Evolutionary conservation across 2,888 invertebrate genomes (phyloP), one percentile per base, ranked within the genome.

Genomic region (Dione juno): DNA sequence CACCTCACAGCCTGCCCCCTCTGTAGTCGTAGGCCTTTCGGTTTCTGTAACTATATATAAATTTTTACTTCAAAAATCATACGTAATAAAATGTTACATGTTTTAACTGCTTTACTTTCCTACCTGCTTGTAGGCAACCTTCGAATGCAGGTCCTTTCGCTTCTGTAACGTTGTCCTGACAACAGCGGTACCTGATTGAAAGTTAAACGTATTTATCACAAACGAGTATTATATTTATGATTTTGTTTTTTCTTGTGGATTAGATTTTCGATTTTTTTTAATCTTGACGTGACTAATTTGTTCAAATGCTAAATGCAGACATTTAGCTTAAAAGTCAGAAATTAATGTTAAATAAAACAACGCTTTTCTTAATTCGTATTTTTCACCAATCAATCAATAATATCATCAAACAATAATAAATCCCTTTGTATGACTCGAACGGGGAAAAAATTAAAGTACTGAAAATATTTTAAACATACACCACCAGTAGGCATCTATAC

Each of bases 101-200:
- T 5, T n/a, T 14, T 40, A 52, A 40, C n/a, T 52, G 16, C 14
- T 28, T 64, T 68, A 59, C 68, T 79, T 82, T 57, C 7, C 16
- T 75, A 86, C 83, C 79, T 82, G 84, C 81, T 80, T 90, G 92
- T 8, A 89, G 88, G 69, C 94, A 94, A 67, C 94, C 95, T 80
- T 90, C 81, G 72, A 91, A 90, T 69, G 94, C 89, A 1, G 94
- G 93, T 63, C 97, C 97, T 69, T 90, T 88, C 21, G 97, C 97
- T 78, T 93, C 86, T 11, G 94, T 95, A 75, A 94, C 87, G 9
- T 94, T 94, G 83, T 97, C 96, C 37, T 94, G 94, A 79, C 97
- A 97, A 82, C 97, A 97, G 21, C 96, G 96, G 80, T 87, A 93
- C 79, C 94, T 92, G 28, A n/a, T 76, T 16, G 16, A 40, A n/a